Conservation (phyloP, 2,113 vertebrate genomes). For the Embiotoca jacksoni region DNA sequence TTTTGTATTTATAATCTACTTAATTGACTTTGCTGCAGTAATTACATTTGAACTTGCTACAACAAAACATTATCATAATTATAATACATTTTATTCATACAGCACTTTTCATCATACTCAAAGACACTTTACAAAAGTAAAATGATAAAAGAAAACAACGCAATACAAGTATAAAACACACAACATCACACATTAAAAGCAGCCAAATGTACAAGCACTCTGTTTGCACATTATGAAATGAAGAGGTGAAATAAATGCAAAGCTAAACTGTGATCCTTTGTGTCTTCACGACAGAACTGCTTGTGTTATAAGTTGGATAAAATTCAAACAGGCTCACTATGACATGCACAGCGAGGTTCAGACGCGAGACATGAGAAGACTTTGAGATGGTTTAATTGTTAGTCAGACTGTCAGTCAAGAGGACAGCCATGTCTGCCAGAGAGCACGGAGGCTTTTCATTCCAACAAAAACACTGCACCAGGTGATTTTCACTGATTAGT, state of each 20-base stretch:
- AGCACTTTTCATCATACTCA: too few relatives aligned
- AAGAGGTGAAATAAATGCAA: slow-evolving; percentile 15
- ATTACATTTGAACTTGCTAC: slow-evolving; percentile 12
- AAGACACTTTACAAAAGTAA: too few relatives aligned
- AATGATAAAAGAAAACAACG: too few relatives aligned
- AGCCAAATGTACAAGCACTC: neutral
- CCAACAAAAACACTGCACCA: slow-evolving; percentile 64
- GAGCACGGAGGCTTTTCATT: slow-evolving; percentile 13
- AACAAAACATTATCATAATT: neutral
- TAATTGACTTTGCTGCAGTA: slow-evolving; percentile 2
- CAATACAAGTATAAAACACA: too few relatives aligned
- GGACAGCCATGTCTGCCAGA: slow-evolving; percentile 10
- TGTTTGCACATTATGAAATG: slow-evolving; percentile 27
- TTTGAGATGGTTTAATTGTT: slow-evolving; percentile 32
- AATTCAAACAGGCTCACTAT: slow-evolving; percentile 17
- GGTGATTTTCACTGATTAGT: slow-evolving; percentile 60
- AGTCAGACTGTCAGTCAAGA: slow-evolving; percentile 31
- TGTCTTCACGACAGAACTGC: slow-evolving; percentile 7
- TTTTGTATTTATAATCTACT: neutral
- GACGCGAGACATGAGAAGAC: slow-evolving; percentile 3
- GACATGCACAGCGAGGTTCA: slow-evolving; percentile 3
- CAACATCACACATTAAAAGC: too few relatives aligned
- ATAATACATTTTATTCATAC: too few relatives aligned
- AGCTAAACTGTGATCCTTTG: neutral
- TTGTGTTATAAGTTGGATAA: slow-evolving; percentile 40